Base-by-base conservation (phyloP, 2,113 vertebrate genomes). In the Ornithorhynchus anatinus region DNA sequence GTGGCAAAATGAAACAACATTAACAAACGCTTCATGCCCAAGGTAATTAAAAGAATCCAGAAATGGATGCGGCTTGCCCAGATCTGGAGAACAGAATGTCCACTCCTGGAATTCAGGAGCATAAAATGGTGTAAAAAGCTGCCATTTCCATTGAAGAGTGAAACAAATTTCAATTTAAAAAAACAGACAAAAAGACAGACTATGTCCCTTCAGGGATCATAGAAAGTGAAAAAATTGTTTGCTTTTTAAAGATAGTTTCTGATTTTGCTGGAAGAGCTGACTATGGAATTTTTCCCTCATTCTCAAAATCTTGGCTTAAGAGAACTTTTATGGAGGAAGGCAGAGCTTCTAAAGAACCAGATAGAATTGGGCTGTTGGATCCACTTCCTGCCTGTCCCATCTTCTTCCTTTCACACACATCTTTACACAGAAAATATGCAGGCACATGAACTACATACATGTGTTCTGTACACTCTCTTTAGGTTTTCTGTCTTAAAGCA, bases 1-100 rank as follows among this genome's bases (percentile, higher is more conserved):
- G 33, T 38, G 81, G 75, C 82, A 86, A 86, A 88, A 86, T 42
- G 78, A 85, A 87, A 84, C 23, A 85, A 74, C n/a, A 66, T 13
- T 53, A 48, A 86, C 36, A 77, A 85, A 86, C 88, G 78, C 67
- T 56, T n/a, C n/a, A 44, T 77, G 84, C 80, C 56, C 63, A 84
- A 84, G 73, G 75, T 31, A 54, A 59, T 27, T 81, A 56, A 63
- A 81, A 54, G n/a, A 65, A 78, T 39, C 37, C 19, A 81, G 54
- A 77, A 75, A 81, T 39, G 14, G 75, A 65, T 38, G 3, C 14
- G 63, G 36, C 40, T 61, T 36, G 52, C 43, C 80, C 86, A 84
- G 48, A 29, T 73, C 33, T 22, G 27, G 48, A 84, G 9, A 85
- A 23, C 25, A 83, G 33, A 61, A 38, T 68, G 70, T 72, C 79